Conservation (phyloP, 2,113 vertebrate genomes). For the Oplegnathus fasciatus region DNA sequence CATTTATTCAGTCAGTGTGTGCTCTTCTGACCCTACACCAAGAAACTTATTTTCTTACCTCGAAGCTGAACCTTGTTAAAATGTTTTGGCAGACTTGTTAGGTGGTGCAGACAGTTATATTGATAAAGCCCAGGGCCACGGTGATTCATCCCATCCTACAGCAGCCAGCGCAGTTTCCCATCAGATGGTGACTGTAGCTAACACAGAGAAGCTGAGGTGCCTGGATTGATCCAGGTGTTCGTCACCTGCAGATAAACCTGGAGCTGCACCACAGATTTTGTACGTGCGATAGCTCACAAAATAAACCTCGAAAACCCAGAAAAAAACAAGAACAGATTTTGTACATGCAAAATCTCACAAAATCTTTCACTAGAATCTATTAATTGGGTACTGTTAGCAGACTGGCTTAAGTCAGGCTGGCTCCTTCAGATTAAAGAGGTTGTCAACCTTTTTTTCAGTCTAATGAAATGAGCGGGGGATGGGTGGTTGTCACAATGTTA, state of each 20-base stretch:
- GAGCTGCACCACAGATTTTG: constrained; percentile 22
- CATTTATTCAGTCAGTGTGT: constrained; percentile 11
- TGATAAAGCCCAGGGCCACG: constrained; percentile 67
- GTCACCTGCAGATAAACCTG: constrained; percentile 53
- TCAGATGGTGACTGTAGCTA: constrained; percentile 44
- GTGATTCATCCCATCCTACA: constrained; percentile 63
- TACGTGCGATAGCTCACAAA: constrained; percentile 1
- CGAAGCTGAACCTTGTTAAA: constrained; percentile 56
- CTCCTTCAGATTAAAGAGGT: constrained; percentile 59
- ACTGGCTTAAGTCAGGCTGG: constrained; percentile 26
- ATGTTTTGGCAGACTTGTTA: constrained; percentile 59
- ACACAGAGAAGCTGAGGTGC: constrained; percentile 45
- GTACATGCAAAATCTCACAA: neutral
- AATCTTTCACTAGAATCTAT: constrained; percentile 26
- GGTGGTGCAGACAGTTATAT: constrained; percentile 62
- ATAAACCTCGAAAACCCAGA: constrained; percentile 15
- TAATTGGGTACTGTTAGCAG: constrained; percentile 17
- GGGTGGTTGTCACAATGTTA: constrained; percentile 73
- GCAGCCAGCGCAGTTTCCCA: constrained; percentile 41
- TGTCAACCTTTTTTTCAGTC: constrained; percentile 68
- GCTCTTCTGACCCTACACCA: constrained; percentile 20
- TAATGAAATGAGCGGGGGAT: constrained; percentile 76
- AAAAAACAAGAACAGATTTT: neutral
- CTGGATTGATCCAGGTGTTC: constrained; percentile 57
- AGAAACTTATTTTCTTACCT: constrained; percentile 44